Evolutionary conservation across 2,797 vertebrate species (phyloP).

Genomic region (Sebastes hubbsi): DNA sequence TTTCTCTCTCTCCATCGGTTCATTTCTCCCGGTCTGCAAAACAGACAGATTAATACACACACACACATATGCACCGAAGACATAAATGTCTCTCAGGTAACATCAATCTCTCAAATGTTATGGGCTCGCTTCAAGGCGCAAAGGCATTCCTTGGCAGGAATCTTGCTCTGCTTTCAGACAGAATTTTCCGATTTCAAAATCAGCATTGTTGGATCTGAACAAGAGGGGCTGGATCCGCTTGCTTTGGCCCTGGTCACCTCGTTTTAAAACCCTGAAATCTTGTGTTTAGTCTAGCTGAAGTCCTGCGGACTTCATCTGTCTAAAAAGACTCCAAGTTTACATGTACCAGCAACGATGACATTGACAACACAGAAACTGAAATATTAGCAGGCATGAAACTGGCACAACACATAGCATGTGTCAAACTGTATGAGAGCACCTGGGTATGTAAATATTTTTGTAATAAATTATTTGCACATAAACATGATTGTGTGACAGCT

Average conservation of each 20-base stretch:
- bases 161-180: slow-evolving; percentile 37
- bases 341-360: neutral
- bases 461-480: slow-evolving; percentile 6
- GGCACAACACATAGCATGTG: neutral
- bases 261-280: slow-evolving; percentile 34
- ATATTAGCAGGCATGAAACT: neutral
- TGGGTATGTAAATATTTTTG: slow-evolving; percentile 1
- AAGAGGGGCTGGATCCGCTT: slow-evolving; percentile 28
- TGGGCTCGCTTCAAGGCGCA: slow-evolving; percentile 50
- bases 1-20: neutral
- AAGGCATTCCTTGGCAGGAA: slow-evolving; percentile 68
- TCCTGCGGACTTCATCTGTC: slow-evolving; percentile 38
- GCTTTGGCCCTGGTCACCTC: slow-evolving; percentile 27
- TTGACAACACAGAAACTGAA: slow-evolving; percentile 6
- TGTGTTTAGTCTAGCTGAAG: slow-evolving; percentile 67
- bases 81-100: slow-evolving; percentile 59
- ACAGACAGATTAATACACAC: neutral
- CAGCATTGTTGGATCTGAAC: slow-evolving; percentile 57
- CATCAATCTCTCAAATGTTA: slow-evolving; percentile 72
- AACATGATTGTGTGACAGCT: neutral
- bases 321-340: slow-evolving; percentile 25
- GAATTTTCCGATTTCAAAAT: slow-evolving; percentile 73
- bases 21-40: neutral
- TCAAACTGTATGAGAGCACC: neutral
- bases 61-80: slow-evolving; percentile 23